phyloP scores from a whole-genome alignment of 2,113 vertebrate genomes.

The Lophius piscatorius region DNA sequence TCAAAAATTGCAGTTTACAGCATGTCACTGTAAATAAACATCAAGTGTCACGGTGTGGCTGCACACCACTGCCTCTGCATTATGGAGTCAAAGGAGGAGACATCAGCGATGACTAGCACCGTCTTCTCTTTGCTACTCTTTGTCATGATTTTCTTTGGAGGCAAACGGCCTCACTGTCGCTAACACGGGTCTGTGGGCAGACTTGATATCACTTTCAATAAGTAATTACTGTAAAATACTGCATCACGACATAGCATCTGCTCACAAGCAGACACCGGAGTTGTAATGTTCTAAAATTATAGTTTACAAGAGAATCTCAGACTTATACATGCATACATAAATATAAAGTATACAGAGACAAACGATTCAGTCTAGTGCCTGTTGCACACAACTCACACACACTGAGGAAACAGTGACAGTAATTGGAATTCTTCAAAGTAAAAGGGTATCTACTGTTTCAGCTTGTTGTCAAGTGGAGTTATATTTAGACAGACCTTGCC shows the following conservation, averaged over 20 bases:
- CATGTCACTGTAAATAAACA: no score
- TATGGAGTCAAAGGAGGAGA: not conserved
- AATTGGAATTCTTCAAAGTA: conserved; percentile 81
- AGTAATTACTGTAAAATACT: conserved; percentile 5
- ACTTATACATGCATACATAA: conserved; percentile 14
- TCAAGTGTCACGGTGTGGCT: no score
- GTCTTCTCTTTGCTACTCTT: not conserved
- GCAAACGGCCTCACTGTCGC: no score
- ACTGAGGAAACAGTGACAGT: conserved; percentile 63
- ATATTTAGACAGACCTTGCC: conserved; percentile 77
- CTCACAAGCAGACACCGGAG: conserved; percentile 18
- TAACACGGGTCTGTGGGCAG: no score
- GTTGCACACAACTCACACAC: conserved; percentile 28
- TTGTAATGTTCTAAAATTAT: conserved; percentile 44
- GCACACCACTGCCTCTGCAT: no score
- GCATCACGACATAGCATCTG: no score
- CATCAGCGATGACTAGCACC: not conserved
- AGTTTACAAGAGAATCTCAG: conserved; percentile 11
- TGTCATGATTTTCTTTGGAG: conserved; percentile 18
- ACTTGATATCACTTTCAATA: conserved; percentile 36
- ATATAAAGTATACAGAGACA: conserved; percentile 28
- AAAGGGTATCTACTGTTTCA: conserved; percentile 71
- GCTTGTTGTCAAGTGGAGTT: conserved; percentile 72
- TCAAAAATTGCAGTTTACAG: no score
- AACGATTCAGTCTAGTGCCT: conserved; percentile 35